Percentiles rank a stretch among this genome's conserved stretches.
These are phyloP conservation scores for Cherax quadricarinatus DNA, from an alignment of 1,140 invertebrate genomes.

Conservation along the genomic window DNA sequence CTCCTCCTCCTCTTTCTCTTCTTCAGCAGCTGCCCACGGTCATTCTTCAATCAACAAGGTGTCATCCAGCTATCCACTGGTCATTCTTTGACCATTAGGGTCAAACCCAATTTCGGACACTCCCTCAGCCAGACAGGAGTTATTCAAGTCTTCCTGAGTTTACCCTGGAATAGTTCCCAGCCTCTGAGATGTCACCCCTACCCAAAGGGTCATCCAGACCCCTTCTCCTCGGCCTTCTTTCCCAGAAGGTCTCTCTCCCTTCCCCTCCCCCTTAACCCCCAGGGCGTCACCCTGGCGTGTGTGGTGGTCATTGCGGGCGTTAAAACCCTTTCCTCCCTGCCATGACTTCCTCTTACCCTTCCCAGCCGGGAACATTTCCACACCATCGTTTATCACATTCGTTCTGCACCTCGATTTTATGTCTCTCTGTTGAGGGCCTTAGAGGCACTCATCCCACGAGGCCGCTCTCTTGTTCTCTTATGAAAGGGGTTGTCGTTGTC, in stretches of 20 bases:
- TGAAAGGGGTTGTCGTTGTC: background rate
- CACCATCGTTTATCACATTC: conserved; percentile 48
- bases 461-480: background rate
- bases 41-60: background rate
- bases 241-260: too few species aligned
- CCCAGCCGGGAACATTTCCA: conserved; percentile 27
- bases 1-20: background rate
- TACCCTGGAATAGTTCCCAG: too few species aligned
- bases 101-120: too few species aligned
- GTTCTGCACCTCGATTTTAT: conserved; percentile 48
- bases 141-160: too few species aligned
- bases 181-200: too few species aligned
- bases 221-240: too few species aligned
- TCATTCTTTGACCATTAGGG: too few species aligned
- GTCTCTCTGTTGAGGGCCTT: conserved; percentile 5
- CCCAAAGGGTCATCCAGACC: too few species aligned
- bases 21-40: background rate
- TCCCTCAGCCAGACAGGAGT: too few species aligned
- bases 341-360: background rate
- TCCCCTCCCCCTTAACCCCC: background rate
- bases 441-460: background rate
- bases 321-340: conserved; percentile 44
- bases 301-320: background rate
- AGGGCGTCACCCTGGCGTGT: background rate
- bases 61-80: too few species aligned